Base-by-base conservation (phyloP, 1,140 invertebrate species). In the Drosophila guanche region DNA sequence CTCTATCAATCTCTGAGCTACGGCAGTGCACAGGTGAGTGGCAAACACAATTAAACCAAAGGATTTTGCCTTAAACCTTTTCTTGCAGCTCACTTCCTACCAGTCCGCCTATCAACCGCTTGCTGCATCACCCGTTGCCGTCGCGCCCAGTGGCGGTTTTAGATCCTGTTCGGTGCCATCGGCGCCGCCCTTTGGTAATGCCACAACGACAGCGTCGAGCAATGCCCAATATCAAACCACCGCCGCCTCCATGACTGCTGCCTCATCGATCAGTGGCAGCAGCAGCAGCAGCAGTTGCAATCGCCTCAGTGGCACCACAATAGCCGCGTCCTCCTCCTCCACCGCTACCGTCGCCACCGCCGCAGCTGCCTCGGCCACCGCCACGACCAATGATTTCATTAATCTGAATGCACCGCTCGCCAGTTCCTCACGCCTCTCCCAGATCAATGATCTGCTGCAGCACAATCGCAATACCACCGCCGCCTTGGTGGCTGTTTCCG, bases 361-460 rank as follows among this genome's bases (percentile, higher is more conserved):
- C 6, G 4, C 33, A 5, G 25, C 50, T n/a, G 41, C 45, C 12
- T 12, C 40, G 5, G 59, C 33, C 43, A 46, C 57, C 14, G 55
- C 45, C 52, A 69, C 52, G 7, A 50, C 46, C 25, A 51, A 56
- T 53, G 90, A 80, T 37, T 91, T 90, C 50, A 91, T 91, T 6
- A 88, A 67, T 47, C 48, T 91, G 20, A 89, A 72, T 53, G 61
- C 90, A 50, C 76, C 90, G 42, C 65, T 76, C 50, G 62, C 71
- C 59, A 91, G 88, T 58, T 90, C 88, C 48, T 84, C 90, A 46
- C 85, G 90, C 41, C 60, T 91, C 12, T 89, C 86, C 2, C 90
- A 91, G 73, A 91, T 91, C 14, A 91, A 91, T 42, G 88, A 91
- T 81, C 62, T 91, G 55, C 43, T 91, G 63, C 88, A 91, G 57